phyloP scores from a whole-genome alignment of 2,797 vertebrate genomes.

The Betta splendens region DNA sequence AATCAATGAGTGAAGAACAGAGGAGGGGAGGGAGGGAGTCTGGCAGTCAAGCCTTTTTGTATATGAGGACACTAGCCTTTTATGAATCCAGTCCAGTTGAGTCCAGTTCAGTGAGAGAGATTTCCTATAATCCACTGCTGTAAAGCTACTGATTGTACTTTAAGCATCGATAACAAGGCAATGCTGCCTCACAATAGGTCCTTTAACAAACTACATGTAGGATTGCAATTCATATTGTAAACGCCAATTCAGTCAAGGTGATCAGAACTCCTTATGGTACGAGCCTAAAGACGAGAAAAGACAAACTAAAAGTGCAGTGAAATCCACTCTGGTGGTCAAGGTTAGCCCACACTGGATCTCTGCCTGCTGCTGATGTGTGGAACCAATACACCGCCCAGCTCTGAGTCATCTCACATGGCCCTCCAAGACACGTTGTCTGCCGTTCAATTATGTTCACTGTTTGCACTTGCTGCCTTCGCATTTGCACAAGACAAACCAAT shows the following conservation, averaged over 20 bases:
- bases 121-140: slow-evolving; percentile 44
- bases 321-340: slow-evolving; percentile 23
- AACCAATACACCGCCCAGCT: slow-evolving; percentile 9
- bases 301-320: slow-evolving; percentile 10
- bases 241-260: background rate
- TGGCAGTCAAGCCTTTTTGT: slow-evolving; percentile 21
- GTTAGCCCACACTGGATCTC: slow-evolving; percentile 24
- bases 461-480: slow-evolving; percentile 35
- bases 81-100: slow-evolving; percentile 17
- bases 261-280: slow-evolving; percentile 19
- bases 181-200: slow-evolving; percentile 14
- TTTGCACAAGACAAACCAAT: slow-evolving; percentile 51
- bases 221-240: slow-evolving; percentile 10
- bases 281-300: slow-evolving; percentile 14
- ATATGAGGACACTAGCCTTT: slow-evolving; percentile 32
- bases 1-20: slow-evolving; percentile 50
- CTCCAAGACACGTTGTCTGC: slow-evolving; percentile 24
- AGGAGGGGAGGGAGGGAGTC: slow-evolving; percentile 12
- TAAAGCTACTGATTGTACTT: slow-evolving; percentile 24
- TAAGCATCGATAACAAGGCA: slow-evolving; percentile 10
- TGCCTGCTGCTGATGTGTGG: slow-evolving; percentile 19
- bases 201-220: slow-evolving; percentile 1
- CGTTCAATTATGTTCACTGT: slow-evolving; percentile 36
- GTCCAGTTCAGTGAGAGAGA: slow-evolving; percentile 7
- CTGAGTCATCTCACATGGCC: slow-evolving; percentile 42